Conservation (phyloP, 2,888 invertebrate species). For the Lasius fuliginosus region DNA sequence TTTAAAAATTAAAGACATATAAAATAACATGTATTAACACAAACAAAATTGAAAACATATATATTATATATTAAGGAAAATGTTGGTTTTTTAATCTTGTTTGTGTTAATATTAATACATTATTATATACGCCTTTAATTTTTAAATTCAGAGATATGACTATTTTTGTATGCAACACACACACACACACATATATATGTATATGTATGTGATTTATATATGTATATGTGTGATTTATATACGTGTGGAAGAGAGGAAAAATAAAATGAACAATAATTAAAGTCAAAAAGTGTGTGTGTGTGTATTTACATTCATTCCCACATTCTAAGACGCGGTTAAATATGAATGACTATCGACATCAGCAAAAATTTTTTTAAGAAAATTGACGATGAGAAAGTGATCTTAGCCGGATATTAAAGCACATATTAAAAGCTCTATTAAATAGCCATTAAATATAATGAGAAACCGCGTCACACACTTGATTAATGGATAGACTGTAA, state of each 20-base stretch:
- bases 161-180: neutral
- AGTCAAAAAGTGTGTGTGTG: too few relatives aligned
- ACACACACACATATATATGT: too few relatives aligned
- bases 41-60: neutral
- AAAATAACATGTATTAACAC: neutral
- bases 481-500: slow-evolving; percentile 23
- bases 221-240: too few relatives aligned
- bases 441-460: slow-evolving; percentile 20
- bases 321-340: neutral
- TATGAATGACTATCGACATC: neutral
- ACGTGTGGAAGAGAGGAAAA: too few relatives aligned
- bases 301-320: neutral
- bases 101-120: slow-evolving; percentile 18
- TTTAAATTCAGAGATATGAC: neutral
- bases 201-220: too few relatives aligned
- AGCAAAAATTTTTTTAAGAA: neutral
- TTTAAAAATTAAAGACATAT: neutral
- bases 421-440: slow-evolving; percentile 29
- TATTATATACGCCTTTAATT: neutral
- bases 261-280: too few relatives aligned
- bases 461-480: neutral
- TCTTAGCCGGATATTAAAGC: neutral
- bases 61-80: too few relatives aligned
- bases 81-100: too few relatives aligned
- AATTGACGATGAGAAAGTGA: slow-evolving; percentile 6